A percentile compares a stretch with the other conserved stretches of the same genome.
Evolutionary conservation across 2,888 invertebrate genomes (phyloP).

Genomic region (Myopa tessellatipennis): DNA sequence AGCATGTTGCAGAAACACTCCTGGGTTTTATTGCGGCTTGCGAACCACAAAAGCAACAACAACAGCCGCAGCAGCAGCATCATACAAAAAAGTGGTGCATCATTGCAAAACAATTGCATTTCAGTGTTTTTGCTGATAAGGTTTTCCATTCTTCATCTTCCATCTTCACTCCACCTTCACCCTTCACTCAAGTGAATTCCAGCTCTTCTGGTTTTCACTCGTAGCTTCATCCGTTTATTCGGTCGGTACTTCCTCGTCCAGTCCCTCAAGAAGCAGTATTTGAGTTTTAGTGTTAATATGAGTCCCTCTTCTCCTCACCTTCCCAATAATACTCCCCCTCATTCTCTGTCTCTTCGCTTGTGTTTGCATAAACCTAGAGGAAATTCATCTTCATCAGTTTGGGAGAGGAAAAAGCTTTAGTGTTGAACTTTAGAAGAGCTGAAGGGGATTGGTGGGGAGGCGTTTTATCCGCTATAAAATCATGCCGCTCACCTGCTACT

Average conservation of each 20-base stretch:
- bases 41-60: slow-evolving; percentile 19
- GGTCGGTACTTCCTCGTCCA: not conserved
- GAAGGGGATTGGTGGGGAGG: no score
- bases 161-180: not conserved
- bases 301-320: not conserved
- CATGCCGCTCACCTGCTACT: not conserved
- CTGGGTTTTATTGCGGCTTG: slow-evolving; percentile 34
- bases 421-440: no score
- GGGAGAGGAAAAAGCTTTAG: not conserved
- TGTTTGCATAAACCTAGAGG: not conserved
- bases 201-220: no score
- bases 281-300: no score
- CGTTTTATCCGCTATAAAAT: not conserved
- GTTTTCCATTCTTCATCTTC: slow-evolving; percentile 20
- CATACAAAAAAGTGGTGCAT: slow-evolving; percentile 21
- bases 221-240: no score
- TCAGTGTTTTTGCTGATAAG: slow-evolving; percentile 41
- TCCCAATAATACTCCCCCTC: not conserved
- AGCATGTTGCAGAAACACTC: slow-evolving; percentile 13
- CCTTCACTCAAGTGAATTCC: not conserved
- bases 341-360: not conserved
- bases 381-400: slow-evolving; percentile 5
- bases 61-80: not conserved
- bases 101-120: slow-evolving; percentile 40
- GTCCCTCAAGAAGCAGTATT: not conserved